phyloP scores from a whole-genome alignment of 2,797 vertebrate genomes.

The Galaxias olidus region DNA sequence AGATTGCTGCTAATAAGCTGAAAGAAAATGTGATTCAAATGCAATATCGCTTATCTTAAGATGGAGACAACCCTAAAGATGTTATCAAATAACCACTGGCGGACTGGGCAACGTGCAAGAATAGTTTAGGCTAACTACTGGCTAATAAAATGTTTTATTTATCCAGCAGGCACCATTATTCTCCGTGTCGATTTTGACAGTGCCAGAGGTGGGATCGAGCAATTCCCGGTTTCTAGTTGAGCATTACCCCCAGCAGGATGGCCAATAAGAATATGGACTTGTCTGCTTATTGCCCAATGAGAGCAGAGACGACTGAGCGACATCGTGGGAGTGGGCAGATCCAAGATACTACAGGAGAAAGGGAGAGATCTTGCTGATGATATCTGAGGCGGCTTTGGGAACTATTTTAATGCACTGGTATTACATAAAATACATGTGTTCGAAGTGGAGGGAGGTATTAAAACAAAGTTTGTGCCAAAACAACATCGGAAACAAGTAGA shows the following conservation, averaged over 20 bases:
- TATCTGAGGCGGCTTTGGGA: slow-evolving; percentile 33
- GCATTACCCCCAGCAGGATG: slow-evolving; percentile 2
- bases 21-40: too few species aligned
- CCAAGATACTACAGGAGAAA: slow-evolving; percentile 26
- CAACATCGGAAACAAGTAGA: too few species aligned
- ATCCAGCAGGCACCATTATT: too few species aligned
- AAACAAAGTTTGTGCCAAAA: too few species aligned
- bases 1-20: too few species aligned
- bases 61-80: too few species aligned
- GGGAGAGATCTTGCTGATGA: slow-evolving; percentile 31
- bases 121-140: too few species aligned
- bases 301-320: slow-evolving; percentile 31
- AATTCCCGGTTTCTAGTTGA: slow-evolving; percentile 46
- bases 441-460: slow-evolving; percentile 1
- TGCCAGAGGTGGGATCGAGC: slow-evolving; percentile 47
- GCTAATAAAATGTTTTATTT: too few species aligned
- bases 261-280: slow-evolving; percentile 52
- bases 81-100: too few species aligned
- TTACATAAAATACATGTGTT: slow-evolving; percentile 25
- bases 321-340: slow-evolving; percentile 40
- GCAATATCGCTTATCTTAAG: too few species aligned
- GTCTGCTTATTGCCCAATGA: slow-evolving; percentile 55
- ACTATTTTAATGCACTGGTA: slow-evolving; percentile 28
- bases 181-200: background rate
- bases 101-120: too few species aligned